Percentiles rank a stretch among this genome's conserved stretches.
phyloP scores from a whole-genome alignment of 1,140 invertebrate species.

The Halesus radiatus region DNA sequence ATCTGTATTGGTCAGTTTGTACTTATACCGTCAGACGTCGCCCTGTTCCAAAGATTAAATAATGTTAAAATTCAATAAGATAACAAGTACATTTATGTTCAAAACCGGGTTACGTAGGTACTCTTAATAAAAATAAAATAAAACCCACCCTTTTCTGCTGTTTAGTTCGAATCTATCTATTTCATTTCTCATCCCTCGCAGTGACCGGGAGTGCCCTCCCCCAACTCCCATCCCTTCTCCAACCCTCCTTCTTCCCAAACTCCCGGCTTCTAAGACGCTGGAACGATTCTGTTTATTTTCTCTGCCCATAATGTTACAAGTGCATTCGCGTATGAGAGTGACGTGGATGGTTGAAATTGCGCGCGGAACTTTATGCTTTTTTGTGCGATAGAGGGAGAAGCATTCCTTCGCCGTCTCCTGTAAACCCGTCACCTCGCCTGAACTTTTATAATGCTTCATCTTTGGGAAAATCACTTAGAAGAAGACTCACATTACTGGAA shows the following conservation, averaged over 20 bases:
- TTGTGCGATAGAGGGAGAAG: neutral
- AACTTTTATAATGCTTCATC: no score
- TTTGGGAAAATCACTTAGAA: no score
- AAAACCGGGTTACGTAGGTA: no score
- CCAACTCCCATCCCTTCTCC: neutral
- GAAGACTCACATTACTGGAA: no score
- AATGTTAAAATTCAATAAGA: no score
- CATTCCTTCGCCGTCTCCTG: no score
- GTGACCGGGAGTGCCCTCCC: neutral
- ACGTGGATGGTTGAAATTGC: neutral
- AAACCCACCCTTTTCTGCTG: neutral
- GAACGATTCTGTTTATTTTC: neutral
- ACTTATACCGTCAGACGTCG: neutral
- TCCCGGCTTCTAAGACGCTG: neutral
- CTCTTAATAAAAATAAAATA: no score
- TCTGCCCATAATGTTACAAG: constrained; percentile 34
- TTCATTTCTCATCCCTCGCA: neutral
- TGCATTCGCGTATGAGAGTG: constrained; percentile 12
- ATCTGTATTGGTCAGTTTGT: no score
- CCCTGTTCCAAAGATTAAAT: neutral
- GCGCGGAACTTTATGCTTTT: neutral
- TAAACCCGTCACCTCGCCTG: no score
- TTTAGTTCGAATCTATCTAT: neutral
- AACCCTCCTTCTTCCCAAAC: neutral
- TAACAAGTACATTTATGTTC: no score